Evolutionary conservation across 2,888 invertebrate species (phyloP), one percentile per base, ranked within the genome.

Genomic region (Thelaira solivaga): DNA sequence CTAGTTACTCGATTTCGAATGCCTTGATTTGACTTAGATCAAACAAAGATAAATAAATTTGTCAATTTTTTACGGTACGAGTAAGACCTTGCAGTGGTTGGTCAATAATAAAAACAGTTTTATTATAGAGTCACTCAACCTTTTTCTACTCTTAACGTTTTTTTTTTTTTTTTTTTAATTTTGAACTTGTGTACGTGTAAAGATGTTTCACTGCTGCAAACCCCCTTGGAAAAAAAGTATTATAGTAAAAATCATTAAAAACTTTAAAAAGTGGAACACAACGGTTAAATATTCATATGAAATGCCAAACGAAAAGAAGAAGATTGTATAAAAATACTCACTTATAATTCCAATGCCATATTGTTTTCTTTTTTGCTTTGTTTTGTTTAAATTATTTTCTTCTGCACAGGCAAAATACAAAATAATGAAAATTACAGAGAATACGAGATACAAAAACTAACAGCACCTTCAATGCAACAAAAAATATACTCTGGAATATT

Each of bases 211-310:
- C 13, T n/a, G 5, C 4, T 8, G 43, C 31, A 31, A 34, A 43
- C n/a, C n/a, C n/a, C n/a, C n/a, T n/a, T n/a, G n/a, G 31, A 41
- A 51, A 59, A 41, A 55, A 29, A 61, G 41, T 36, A n/a, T n/a
- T n/a, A n/a, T n/a, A n/a, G n/a, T n/a, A n/a, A n/a, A 62, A 55
- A 49, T 49, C 49, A 55, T 41, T 47, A 24, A 45, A 61, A 61
- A 34, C 18, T 47, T 31, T 47, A 11, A 72, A 73, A 78, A 73
- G 73, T 73, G 64, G 73, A 78, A 69, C 73, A 68, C 62, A 78
- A 77, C 67, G 73, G 68, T 78, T 51, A 49, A 64, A 57, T 59
- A 69, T 69, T 78, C 59, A 64, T 55, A 47, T 39, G 18, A 55
- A 57, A 47, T 43, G 31, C 22, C 11, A 24, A 57, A 41, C 51